Base-by-base conservation (phyloP, 1,140 invertebrate species). In the Matsumurasca onukii region DNA sequence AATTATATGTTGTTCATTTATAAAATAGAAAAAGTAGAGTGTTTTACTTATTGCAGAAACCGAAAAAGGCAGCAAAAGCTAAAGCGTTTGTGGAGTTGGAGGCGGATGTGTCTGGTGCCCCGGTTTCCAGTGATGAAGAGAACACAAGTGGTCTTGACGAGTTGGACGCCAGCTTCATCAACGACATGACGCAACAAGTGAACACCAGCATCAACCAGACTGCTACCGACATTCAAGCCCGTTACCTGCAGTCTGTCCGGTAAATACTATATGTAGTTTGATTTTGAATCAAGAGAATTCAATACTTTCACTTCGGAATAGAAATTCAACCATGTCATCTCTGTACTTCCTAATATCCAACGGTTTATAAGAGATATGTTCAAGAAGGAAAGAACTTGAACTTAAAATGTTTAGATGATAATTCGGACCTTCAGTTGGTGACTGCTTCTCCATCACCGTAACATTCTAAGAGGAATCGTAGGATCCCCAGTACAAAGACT, bases 211-310 rank as follows among this genome's bases (percentile, higher is more conserved):
- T 57, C 13, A 48, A 65, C n/a, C 27, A 31, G 25, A 66, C 57
- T 48, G 49, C 20, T 29, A 34, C 57, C 30, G 55, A 70, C 59
- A 75, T 67, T 48, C 39, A 64, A 34, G 49, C 70, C 52, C 51
- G 68, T 13, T 75, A 75, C 69, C 59, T 75, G 0, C 64, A 74
- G 63, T 73, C 74, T 13, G 69, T 73, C 22, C 73, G 70, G 72
- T 73, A 65, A 67, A 70, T 62, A 22, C n/a, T 15, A 22, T 9
- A 39, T 30, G 27, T 27, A 27, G 24, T 59, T 9, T 9, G 20
- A 25, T 25, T 25, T 20, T 22, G 17, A 2, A 1, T 29, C 2
- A 59, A 3, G 3, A 3, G 3, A 3, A 9, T 59, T 59, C 30
- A 3, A 2, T 9, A n/a, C n/a, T n/a, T n/a, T n/a, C n/a, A n/a